phyloP scores from a whole-genome alignment of 2,888 invertebrate species.

The Ichneumoninae sp. region DNA sequence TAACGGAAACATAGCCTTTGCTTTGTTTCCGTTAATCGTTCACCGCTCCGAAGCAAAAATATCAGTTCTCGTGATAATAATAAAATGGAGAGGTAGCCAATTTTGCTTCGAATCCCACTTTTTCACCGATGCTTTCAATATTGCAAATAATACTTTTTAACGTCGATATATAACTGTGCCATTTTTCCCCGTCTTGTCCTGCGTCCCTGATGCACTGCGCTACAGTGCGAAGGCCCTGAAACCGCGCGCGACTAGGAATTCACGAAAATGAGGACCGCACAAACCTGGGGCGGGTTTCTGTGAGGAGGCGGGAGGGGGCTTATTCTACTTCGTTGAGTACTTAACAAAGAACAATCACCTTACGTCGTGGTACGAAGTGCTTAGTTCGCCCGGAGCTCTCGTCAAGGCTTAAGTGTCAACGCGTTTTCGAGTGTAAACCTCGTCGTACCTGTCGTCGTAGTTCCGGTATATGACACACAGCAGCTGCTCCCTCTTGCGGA shows the following conservation, averaged over 20 bases:
- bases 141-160: neutral
- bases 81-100: neutral
- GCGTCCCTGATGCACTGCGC: neutral
- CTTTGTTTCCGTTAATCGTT: too few species aligned
- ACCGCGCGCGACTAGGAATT: constrained; percentile 3
- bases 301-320: neutral
- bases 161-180: neutral
- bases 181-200: neutral
- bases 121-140: neutral
- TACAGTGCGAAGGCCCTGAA: constrained; percentile 1
- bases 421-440: constrained; percentile 47
- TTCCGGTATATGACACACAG: constrained; percentile 23
- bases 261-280: neutral
- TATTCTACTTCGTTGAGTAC: constrained; percentile 62
- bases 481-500: neutral
- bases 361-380: constrained; percentile 63
- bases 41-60: neutral
- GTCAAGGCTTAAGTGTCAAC: constrained; percentile 35
- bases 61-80: neutral
- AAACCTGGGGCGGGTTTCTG: constrained; percentile 10
- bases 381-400: constrained; percentile 35
- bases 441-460: neutral
- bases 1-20: too few species aligned
- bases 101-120: neutral
- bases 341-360: constrained; percentile 73